These are phyloP conservation scores for Sapayoa aenigma DNA, from an alignment of 2,113 vertebrate species.

Conservation along the genomic window DNA sequence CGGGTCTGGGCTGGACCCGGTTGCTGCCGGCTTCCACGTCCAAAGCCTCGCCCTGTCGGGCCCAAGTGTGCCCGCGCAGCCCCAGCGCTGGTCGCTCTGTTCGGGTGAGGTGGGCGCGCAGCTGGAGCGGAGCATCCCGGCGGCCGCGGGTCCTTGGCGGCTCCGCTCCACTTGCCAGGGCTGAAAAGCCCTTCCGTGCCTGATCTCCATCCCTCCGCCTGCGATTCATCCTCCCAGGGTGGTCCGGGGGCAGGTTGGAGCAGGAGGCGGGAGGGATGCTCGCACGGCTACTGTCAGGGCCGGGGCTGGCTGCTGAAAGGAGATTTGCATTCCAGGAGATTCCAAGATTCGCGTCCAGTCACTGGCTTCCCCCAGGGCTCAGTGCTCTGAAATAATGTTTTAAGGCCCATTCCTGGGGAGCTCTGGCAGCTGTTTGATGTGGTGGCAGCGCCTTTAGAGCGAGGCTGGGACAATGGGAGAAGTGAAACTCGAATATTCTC, in stretches of 20 bases:
- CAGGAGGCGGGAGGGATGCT: slow-evolving; percentile 6
- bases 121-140: not conserved
- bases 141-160: not conserved
- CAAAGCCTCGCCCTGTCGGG: fast-evolving
- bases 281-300: not conserved
- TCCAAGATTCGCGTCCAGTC: not conserved
- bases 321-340: slow-evolving; percentile 42
- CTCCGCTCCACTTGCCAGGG: not conserved
- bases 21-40: not conserved
- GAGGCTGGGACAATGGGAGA: slow-evolving; percentile 38
- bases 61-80: fast-evolving
- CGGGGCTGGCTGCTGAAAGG: not conserved
- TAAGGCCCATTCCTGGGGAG: not conserved
- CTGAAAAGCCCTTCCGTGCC: not conserved
- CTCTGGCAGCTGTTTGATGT: slow-evolving; percentile 47
- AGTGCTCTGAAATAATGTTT: not conserved
- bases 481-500: slow-evolving; percentile 55
- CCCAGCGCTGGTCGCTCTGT: no score
- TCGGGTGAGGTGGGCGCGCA: no score
- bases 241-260: slow-evolving; percentile 31
- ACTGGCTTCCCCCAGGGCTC: not conserved
- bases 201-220: not conserved
- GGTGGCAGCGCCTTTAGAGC: not conserved
- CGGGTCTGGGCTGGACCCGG: fast-evolving
- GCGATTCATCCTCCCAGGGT: not conserved